Percentiles rank a stretch among this genome's conserved stretches.
Conservation (phyloP, 2,797 vertebrate species). For the Cheracebus regulus region DNA sequence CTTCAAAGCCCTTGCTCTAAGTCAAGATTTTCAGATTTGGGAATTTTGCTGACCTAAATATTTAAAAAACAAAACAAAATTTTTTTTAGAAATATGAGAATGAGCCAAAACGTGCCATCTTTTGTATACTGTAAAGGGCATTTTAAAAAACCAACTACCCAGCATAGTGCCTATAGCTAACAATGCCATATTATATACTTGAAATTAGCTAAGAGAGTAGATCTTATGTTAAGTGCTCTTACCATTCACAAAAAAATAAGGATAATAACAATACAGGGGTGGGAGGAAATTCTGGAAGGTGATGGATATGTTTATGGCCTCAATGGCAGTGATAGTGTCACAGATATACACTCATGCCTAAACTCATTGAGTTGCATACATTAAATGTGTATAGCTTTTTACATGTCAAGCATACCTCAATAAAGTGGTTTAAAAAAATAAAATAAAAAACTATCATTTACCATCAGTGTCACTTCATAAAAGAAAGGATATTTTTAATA, state of each 20-base stretch:
- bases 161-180: not conserved
- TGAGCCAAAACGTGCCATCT: not conserved
- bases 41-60: slow-evolving; percentile 11
- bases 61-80: not conserved
- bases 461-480: not conserved
- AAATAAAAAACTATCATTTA: not conserved
- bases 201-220: not conserved
- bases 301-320: not conserved
- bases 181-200: not conserved
- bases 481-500: not conserved
- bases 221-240: not conserved
- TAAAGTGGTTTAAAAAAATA: not conserved
- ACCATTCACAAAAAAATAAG: not conserved
- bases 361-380: too few species aligned
- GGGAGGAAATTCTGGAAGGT: not conserved
- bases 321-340: not conserved
- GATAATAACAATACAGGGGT: not conserved
- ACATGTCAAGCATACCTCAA: not conserved
- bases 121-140: not conserved
- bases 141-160: not conserved
- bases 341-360: not conserved
- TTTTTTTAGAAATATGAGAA: not conserved
- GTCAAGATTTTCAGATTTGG: not conserved
- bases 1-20: not conserved
- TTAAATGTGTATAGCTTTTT: not conserved